Base-by-base conservation (phyloP, 2,113 vertebrate genomes). In the Agelaius phoeniceus region DNA sequence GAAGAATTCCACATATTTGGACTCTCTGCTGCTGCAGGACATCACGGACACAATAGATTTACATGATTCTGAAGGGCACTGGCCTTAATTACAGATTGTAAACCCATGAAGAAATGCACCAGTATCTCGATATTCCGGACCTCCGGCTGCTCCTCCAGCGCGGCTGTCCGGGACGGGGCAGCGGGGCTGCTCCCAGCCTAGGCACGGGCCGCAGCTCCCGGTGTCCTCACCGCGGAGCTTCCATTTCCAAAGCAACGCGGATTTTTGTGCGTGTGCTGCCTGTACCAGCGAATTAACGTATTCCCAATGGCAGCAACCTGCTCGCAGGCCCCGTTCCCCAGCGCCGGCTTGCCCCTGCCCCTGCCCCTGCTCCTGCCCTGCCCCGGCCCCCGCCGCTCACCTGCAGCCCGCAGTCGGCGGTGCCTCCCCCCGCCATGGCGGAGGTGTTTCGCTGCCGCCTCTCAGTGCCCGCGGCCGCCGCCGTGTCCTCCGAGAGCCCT, bases 131-230 rank as follows among this genome's bases (percentile, higher is more conserved):
- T 41, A 24, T 1, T 23, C 21, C 17, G 26, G 35, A 2, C 11
- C 26, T 51, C 26, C 26, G 28, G 66, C 68, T 2, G 41, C 12
- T 10, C 28, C 30, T 31, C 5, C 4, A 3, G 26, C 49, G 44
- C 17, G 8, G 48, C 68, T 9, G 27, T 0, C 8, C 0, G 21
- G 31, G 7, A 3, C 46, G 4, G 19, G 19, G 9, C 9, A 8
- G 18, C 5, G 27, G 0, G 23, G 57, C 20, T 23, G 33, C 8
- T 31, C n/a, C 12, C 52, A 4, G 27, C 13, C 31, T 2, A 8
- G 0, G 27, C 35, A 6, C 5, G 1, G 43, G 15, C 10, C 26
- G 21, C 72, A 2, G 58, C 74, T 35, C 11, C 74, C 0, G 7
- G 2, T 1, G 13, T 3, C 69, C 55, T 3, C 55, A 5, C 23